A percentile compares a stretch with the other conserved stretches of the same genome.
These are phyloP conservation scores for Mantis religiosa DNA, from an alignment of 2,888 invertebrate genomes.

Conservation along the genomic window DNA sequence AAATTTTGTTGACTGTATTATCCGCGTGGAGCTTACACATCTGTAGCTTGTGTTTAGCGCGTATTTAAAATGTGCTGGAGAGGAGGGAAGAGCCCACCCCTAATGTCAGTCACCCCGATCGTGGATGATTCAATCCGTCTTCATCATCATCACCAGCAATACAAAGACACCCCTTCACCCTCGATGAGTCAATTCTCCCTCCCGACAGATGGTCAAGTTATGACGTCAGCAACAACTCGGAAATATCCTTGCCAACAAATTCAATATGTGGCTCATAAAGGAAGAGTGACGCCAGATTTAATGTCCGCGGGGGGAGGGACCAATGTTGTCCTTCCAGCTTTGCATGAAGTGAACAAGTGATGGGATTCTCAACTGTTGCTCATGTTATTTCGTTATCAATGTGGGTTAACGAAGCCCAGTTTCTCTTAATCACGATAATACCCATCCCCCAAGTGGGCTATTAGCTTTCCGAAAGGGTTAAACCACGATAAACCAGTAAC, in stretches of 20 bases:
- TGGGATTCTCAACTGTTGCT: neutral
- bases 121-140: slow-evolving; percentile 1
- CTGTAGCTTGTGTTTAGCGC: neutral
- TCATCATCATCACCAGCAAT: neutral
- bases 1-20: too few relatives aligned
- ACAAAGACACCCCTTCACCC: slow-evolving; percentile 10
- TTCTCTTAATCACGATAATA: neutral
- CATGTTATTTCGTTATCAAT: neutral
- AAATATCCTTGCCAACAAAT: neutral
- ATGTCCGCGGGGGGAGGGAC: neutral
- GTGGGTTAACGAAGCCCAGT: neutral
- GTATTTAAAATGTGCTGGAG: neutral
- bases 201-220: slow-evolving; percentile 15
- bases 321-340: neutral
- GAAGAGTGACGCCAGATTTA: neutral
- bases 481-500: too few relatives aligned
- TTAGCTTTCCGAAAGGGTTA: too few relatives aligned
- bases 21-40: too few relatives aligned
- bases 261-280: slow-evolving; percentile 5
- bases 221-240: neutral
- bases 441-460: neutral
- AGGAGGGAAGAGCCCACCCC: neutral
- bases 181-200: slow-evolving; percentile 16
- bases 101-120: neutral
- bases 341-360: neutral